Evolutionary conservation across 2,113 vertebrate genomes (phyloP), one percentile per base, ranked within the genome.

Genomic region (Gnathonemus longibarbis): DNA sequence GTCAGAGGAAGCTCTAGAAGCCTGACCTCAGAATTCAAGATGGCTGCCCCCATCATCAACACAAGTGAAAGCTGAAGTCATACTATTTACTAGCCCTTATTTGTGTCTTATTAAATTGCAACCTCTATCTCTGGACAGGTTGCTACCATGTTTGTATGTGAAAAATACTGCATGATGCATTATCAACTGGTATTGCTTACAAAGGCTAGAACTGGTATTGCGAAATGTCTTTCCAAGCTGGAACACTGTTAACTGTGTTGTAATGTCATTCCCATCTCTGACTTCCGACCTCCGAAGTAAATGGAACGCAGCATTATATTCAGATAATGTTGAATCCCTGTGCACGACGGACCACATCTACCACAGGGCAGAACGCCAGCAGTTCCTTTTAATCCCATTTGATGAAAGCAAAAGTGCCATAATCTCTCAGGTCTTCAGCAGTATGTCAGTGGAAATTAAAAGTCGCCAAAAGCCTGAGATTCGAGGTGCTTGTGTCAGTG

Each of bases 341-440:
- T 42, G 74, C 17, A 8, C 0, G 7, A 39, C 15, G 48, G 89
- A 80, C 45, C 49, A 87, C 15, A 13, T 58, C 35, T 24, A 66
- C 87, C 58, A 46, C 87, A 15, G 89, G 84, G 70, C 83, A 88
- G 11, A 21, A 49, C 89, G 66, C 66, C 31, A 86, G n/a, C 42
- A 49, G 21, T 87, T 88, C 74, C 90, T 88, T 87, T 91, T 92
- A 88, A 90, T 86, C 90, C 9, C 27, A 88, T 21, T 80, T 88
- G 84, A 90, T 88, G 85, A 91, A 89, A 39, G 84, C 52, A 77
- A 87, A 90, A 92, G 87, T 80, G 39, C 56, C 39, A 27, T 35
- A 85, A 89, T 91, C 90, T 53, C 45, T 92, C 86, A 90, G 91
- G 89, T 39, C 90, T 91, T 90, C 77, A 90, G 24, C 90, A 90